Conservation (phyloP, 2,113 vertebrate species). For the Phocoena phocoena region DNA sequence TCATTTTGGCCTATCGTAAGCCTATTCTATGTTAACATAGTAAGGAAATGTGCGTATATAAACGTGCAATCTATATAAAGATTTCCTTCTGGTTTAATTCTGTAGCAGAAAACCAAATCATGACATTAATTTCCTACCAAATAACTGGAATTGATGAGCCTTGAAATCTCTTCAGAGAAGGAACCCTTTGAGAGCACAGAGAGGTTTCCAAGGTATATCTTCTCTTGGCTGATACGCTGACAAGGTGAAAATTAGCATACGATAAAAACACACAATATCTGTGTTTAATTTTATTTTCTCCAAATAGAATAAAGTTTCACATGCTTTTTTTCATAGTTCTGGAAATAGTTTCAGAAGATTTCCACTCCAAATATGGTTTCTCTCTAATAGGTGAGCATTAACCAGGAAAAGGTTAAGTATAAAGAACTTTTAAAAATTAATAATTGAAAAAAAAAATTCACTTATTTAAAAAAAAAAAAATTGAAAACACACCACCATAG, state of each 20-base stretch:
- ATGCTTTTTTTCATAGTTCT: background rate
- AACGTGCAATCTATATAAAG: background rate
- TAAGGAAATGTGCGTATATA: background rate
- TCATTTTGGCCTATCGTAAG: background rate
- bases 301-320: background rate
- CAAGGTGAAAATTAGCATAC: background rate
- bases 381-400: background rate
- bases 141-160: conserved; percentile 5
- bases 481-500: background rate
- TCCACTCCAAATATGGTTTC: conserved; percentile 22
- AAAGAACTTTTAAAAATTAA: background rate
- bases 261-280: background rate
- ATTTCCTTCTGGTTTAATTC: conserved; percentile 16
- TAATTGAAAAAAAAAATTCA: background rate
- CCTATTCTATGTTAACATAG: background rate
- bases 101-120: background rate
- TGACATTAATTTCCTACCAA: conserved; percentile 35
- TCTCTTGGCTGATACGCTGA: background rate
- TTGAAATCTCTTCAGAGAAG: background rate
- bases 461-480: background rate
- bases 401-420: background rate
- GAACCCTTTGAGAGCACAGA: background rate
- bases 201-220: background rate
- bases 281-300: conserved; percentile 12
- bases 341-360: conserved; percentile 8